A percentile compares a stretch with the other conserved stretches of the same genome.
phyloP scores from a whole-genome alignment of 2,797 vertebrate genomes.

The Babyrousa celebensis region DNA sequence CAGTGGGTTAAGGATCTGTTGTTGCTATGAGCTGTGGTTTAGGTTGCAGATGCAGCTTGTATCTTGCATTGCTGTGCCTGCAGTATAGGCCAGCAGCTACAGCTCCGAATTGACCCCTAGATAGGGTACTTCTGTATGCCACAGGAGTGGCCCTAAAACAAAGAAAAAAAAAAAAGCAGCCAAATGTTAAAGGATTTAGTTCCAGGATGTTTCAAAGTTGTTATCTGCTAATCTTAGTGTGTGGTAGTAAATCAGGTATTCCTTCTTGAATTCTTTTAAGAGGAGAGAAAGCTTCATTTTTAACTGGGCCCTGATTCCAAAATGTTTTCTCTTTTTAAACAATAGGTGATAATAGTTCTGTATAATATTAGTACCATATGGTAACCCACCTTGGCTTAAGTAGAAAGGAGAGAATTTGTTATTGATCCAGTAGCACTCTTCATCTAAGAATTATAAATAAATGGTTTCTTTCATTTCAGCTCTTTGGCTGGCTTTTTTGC shows the following conservation, averaged over 20 bases:
- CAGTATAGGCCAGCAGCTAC: too few species aligned
- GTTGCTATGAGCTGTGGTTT: too few species aligned
- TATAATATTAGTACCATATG: neutral
- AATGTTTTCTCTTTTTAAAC: neutral
- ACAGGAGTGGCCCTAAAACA: too few species aligned
- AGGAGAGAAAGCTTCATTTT: neutral
- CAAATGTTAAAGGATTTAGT: neutral
- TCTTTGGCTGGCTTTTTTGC: constrained; percentile 93
- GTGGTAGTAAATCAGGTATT: neutral
- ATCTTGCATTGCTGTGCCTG: too few species aligned
- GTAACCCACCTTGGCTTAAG: neutral
- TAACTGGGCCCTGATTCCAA: neutral
- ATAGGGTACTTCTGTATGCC: too few species aligned
- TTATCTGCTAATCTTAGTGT: neutral
- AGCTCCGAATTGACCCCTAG: too few species aligned
- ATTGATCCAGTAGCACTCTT: constrained; percentile 8
- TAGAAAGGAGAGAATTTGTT: constrained; percentile 20
- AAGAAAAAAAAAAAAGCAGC: neutral
- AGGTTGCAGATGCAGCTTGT: too few species aligned
- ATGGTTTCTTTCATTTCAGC: constrained; percentile 87
- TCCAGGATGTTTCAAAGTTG: neutral
- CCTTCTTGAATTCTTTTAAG: neutral
- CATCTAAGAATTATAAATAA: constrained; percentile 76
- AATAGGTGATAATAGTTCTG: neutral
- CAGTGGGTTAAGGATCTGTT: too few species aligned